Percentiles rank a stretch among this genome's conserved stretches.
Conservation (phyloP, 2,797 vertebrate genomes). For the Xyrichtys novacula region DNA sequence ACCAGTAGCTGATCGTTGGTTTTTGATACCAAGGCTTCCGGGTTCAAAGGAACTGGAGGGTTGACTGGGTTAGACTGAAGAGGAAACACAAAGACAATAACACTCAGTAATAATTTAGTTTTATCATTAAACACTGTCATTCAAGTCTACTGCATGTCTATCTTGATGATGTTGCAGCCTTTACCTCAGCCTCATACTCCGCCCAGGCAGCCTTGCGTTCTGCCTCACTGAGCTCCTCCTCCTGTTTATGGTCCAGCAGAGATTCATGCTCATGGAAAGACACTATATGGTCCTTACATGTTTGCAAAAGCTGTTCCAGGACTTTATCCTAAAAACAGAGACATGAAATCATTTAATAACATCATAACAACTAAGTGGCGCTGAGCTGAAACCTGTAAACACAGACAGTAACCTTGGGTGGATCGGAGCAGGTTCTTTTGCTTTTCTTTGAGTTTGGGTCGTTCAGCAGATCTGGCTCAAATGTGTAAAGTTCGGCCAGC, state of each 20-base stretch:
- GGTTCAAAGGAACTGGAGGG: neutral
- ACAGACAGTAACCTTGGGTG: constrained; percentile 86
- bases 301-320: constrained; percentile 88
- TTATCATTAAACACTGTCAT: neutral
- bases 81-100: constrained; percentile 13
- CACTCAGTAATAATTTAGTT: neutral
- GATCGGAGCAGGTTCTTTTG: constrained; percentile 86
- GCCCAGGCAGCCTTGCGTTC: constrained; percentile 96
- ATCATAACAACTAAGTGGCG: too few relatives aligned
- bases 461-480: constrained; percentile 92
- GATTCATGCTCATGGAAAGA: constrained; percentile 95
- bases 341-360: neutral
- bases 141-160: neutral
- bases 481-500: constrained; percentile 94
- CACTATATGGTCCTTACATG: constrained; percentile 91
- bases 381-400: neutral
- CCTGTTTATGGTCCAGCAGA: constrained; percentile 95
- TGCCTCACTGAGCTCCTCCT: constrained; percentile 96
- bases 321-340: constrained; percentile 86
- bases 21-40: constrained; percentile 37
- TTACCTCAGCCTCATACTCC: constrained; percentile 96
- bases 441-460: constrained; percentile 92
- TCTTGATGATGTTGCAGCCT: constrained; percentile 7
- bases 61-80: constrained; percentile 47
- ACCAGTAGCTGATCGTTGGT: constrained; percentile 78